Evolutionary conservation across 2,888 invertebrate species (phyloP).

Genomic region (Eulithis prunata): DNA sequence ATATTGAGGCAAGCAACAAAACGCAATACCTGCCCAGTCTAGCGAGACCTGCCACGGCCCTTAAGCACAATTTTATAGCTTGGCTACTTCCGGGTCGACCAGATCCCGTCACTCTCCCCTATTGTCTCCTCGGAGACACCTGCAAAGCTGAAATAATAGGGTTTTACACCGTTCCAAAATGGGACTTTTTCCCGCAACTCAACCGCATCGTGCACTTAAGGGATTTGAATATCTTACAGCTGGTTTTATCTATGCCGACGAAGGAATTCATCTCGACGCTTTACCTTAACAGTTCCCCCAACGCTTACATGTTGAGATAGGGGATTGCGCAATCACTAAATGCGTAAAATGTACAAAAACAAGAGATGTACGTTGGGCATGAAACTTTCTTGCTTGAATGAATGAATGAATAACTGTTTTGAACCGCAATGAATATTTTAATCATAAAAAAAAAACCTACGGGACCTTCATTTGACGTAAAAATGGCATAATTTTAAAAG

Average conservation of each 20-base stretch:
- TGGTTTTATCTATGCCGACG: slow-evolving; percentile 73
- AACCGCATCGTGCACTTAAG: slow-evolving; percentile 83
- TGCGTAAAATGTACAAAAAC: slow-evolving; percentile 27
- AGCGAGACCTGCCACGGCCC: background rate
- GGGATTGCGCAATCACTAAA: slow-evolving; percentile 33
- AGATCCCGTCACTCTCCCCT: slow-evolving; percentile 60
- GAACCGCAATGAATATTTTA: too few species aligned
- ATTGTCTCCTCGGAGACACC: slow-evolving; percentile 76
- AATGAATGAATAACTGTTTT: too few species aligned
- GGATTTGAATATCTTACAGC: slow-evolving; percentile 83
- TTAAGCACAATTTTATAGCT: slow-evolving; percentile 7
- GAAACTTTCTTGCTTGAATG: background rate
- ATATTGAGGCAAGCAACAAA: background rate
- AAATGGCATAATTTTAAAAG: too few species aligned
- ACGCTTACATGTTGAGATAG: slow-evolving; percentile 48
- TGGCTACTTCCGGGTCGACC: slow-evolving; percentile 12
- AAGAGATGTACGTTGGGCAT: slow-evolving; percentile 14
- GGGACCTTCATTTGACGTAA: too few species aligned
- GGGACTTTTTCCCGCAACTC: slow-evolving; percentile 82
- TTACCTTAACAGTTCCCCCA: slow-evolving; percentile 62
- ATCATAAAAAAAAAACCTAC: too few species aligned
- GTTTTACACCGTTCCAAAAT: slow-evolving; percentile 81
- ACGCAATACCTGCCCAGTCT: slow-evolving; percentile 1
- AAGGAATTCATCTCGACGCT: slow-evolving; percentile 69
- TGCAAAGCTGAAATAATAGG: slow-evolving; percentile 81